Percentiles rank a stretch among this genome's conserved stretches.
Conservation (phyloP, 92 coral and sea anemone genomes). For the Montipora capitata region DNA sequence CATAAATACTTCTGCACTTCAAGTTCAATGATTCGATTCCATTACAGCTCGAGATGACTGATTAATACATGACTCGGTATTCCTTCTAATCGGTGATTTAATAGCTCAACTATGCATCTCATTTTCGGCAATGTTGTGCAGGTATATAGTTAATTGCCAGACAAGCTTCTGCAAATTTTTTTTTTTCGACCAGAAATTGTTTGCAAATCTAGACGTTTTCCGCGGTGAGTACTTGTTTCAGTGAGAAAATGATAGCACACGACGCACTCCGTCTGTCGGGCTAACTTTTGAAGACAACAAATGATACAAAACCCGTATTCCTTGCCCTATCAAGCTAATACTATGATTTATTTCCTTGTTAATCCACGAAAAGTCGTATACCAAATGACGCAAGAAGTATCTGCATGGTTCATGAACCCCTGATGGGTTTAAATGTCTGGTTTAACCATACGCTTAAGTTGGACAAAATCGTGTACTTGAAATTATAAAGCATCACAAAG, state of each 20-base stretch:
- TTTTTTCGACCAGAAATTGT: too few species aligned
- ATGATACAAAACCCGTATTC: not conserved
- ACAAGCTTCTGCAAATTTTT: constrained; percentile 6
- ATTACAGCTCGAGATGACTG: too few species aligned
- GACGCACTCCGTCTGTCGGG: too few species aligned
- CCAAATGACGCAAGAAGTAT: constrained; percentile 5
- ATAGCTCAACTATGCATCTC: not conserved
- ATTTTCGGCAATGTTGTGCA: constrained; percentile 3
- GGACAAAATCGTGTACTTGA: constrained; percentile 31
- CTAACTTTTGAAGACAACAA: too few species aligned
- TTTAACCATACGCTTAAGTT: constrained; percentile 17
- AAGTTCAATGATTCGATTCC: too few species aligned
- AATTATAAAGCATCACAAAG: constrained; percentile 23
- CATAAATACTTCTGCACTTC: too few species aligned
- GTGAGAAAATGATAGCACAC: too few species aligned
- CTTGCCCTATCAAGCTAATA: not conserved
- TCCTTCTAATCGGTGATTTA: constrained; percentile 1
- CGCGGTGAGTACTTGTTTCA: too few species aligned
- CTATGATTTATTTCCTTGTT: constrained; percentile 15
- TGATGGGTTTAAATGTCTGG: constrained; percentile 3
- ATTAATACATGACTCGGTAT: not conserved
- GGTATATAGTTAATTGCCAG: not conserved
- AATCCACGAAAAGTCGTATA: not conserved
- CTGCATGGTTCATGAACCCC: not conserved
- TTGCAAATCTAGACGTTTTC: too few species aligned